Conservation (phyloP, 2,888 invertebrate genomes). For the Dasysyrphus albostriatus region DNA sequence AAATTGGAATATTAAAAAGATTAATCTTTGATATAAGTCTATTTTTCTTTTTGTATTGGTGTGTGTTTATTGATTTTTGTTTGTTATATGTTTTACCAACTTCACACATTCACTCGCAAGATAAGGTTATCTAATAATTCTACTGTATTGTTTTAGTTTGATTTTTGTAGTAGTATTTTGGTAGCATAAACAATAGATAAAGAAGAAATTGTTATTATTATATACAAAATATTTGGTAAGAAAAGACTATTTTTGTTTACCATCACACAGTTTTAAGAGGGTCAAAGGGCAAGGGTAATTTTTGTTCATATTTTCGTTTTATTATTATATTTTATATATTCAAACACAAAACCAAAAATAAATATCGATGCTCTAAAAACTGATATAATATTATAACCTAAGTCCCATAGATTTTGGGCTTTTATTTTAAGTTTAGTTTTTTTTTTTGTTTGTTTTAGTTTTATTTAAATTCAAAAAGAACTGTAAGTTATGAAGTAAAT, state of each 20-base stretch:
- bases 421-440: not conserved
- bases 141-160: conserved; percentile 41
- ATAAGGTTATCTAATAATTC: conserved; percentile 58
- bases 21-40: not conserved
- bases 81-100: conserved; percentile 42
- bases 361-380: conserved; percentile 35
- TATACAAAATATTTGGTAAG: conserved; percentile 61
- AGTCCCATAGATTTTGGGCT: conserved; percentile 33
- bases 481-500: conserved; percentile 76
- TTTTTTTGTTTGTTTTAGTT: conserved; percentile 9
- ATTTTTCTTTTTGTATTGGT: conserved; percentile 19
- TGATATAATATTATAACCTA: conserved; percentile 48
- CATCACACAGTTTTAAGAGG: conserved; percentile 61
- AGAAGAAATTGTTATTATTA: conserved; percentile 52
- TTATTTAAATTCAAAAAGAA: conserved; percentile 67
- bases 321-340: conserved; percentile 11
- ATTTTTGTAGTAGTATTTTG: conserved; percentile 37
- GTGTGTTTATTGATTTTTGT: conserved; percentile 16
- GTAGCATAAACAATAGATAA: conserved; percentile 47
- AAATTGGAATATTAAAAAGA: not conserved
- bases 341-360: conserved; percentile 17
- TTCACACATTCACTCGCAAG: conserved; percentile 72
- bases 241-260: conserved; percentile 45
- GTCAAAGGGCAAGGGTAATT: conserved; percentile 39
- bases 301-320: conserved; percentile 38